Evolutionary conservation across 2,113 vertebrate genomes (phyloP), one percentile per base, ranked within the genome.

Genomic region (Mastomys coucha): DNA sequence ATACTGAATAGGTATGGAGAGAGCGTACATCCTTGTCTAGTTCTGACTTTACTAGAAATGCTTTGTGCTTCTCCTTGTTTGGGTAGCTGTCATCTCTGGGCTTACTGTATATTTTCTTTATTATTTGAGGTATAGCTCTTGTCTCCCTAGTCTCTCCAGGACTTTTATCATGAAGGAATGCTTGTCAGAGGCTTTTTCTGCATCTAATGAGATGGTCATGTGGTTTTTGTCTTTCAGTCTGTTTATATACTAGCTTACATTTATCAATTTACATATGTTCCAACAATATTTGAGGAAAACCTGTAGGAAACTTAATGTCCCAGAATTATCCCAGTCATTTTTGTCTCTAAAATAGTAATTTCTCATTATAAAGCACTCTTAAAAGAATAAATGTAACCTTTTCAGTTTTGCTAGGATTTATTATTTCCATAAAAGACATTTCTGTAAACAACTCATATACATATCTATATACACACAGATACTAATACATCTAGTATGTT

Each of bases 311-410:
- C 91, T 11, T 77, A 63, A 8, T 16, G 4, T 69, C 93, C 53
- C 63, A 88, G 95, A 90, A 89, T 91, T 94, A 17, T 80, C 56
- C 22, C 12, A 67, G 39, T 72, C n/a, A 58, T 93, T 22, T 84
- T 87, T 95, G 51, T 77, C 60, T 92, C 16, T 95, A 93, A 95
- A 96, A 53, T 93, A 45, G 69, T 72, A 73, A 26, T 93, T 94
- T 92, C 31, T 95, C 19, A 53, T 94, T 95, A 7, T 76, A 94
- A 87, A 94, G 14, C 67, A 63, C 87, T 94, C 65, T 13, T 49
- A 72, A 73, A 84, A 93, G 22, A 86, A 58, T 77, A 92, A 96
- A 85, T 92, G 4, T 89, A n/a, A 39, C 1, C 33, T 93, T 94
- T 94, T 94, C 13, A 69, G 77, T 90, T 93, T 95, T 80, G 91